Percentiles rank a stretch among this genome's conserved stretches.
Conservation (phyloP, 1,140 invertebrate genomes). For the Helicorthomorpha holstii region DNA sequence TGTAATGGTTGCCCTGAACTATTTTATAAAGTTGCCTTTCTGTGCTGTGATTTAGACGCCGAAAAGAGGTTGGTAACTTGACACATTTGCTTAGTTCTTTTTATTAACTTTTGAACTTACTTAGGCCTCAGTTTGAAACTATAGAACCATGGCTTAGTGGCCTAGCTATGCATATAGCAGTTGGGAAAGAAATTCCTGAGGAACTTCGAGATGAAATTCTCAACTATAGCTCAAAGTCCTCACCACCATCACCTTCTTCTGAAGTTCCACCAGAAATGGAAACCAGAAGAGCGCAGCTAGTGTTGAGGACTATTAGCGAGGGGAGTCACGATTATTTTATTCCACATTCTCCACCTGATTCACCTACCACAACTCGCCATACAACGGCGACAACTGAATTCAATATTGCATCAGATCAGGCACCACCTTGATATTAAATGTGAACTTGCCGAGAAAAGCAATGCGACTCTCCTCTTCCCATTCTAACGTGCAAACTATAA, state of each 20-base stretch:
- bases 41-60: slow-evolving; percentile 74
- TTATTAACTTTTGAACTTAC: slow-evolving; percentile 8
- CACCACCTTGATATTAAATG: too few relatives aligned
- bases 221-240: slow-evolving; percentile 37
- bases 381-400: background rate
- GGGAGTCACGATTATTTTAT: slow-evolving; percentile 7
- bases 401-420: too few relatives aligned
- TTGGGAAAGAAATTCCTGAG: slow-evolving; percentile 39
- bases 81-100: background rate
- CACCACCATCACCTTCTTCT: slow-evolving; percentile 31
- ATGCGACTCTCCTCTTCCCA: too few relatives aligned
- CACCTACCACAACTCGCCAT: background rate
- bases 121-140: slow-evolving; percentile 66
- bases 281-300: slow-evolving; percentile 13
- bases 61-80: slow-evolving; percentile 44
- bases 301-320: slow-evolving; percentile 31
- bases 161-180: slow-evolving; percentile 48
- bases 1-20: slow-evolving; percentile 70
- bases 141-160: slow-evolving; percentile 64
- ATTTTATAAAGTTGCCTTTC: slow-evolving; percentile 70
- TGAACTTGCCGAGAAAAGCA: too few relatives aligned
- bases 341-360: slow-evolving; percentile 4
- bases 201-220: slow-evolving; percentile 55
- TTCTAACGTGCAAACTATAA: too few relatives aligned
- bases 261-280: slow-evolving; percentile 36